These are phyloP conservation scores for Gari tellinella DNA, from an alignment of 2,888 invertebrate species.

Conservation along the genomic window DNA sequence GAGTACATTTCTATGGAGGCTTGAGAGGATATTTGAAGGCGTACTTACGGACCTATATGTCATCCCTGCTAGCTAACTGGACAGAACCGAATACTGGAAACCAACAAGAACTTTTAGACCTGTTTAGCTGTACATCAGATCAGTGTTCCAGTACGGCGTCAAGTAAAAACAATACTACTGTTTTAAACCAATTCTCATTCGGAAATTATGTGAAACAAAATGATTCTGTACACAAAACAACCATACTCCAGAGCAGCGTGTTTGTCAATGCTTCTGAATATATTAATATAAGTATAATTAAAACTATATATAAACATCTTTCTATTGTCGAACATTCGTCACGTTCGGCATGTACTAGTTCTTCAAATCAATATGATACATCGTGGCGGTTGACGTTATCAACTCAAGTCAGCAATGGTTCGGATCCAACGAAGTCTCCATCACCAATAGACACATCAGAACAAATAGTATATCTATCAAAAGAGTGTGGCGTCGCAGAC, in stretches of 20 bases:
- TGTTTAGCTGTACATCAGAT: too few relatives aligned
- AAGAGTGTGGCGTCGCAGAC: constrained; percentile 1
- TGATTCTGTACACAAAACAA: constrained; percentile 8
- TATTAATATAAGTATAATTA: not conserved
- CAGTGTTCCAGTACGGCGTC: not conserved
- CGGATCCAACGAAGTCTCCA: too few relatives aligned
- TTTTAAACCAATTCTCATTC: constrained; percentile 1
- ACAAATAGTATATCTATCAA: constrained; percentile 1
- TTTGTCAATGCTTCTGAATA: constrained; percentile 1
- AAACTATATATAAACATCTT: constrained; percentile 2
- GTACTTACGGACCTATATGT: not conserved
- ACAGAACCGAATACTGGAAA: not conserved
- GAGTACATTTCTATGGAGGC: constrained; percentile 15
- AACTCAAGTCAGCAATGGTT: too few relatives aligned
- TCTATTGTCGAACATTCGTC: not conserved
- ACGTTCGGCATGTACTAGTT: too few relatives aligned
- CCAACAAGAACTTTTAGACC: too few relatives aligned
- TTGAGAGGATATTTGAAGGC: constrained; percentile 16
- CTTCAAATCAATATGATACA: too few relatives aligned
- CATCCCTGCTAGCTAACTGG: not conserved
- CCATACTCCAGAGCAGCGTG: not conserved
- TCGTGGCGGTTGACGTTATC: too few relatives aligned
- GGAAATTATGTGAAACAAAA: constrained; percentile 4
- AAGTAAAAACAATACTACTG: not conserved
- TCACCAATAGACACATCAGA: too few relatives aligned